Conservation (phyloP, 2,113 vertebrate genomes). For the Dicrurus megarhynchus region DNA sequence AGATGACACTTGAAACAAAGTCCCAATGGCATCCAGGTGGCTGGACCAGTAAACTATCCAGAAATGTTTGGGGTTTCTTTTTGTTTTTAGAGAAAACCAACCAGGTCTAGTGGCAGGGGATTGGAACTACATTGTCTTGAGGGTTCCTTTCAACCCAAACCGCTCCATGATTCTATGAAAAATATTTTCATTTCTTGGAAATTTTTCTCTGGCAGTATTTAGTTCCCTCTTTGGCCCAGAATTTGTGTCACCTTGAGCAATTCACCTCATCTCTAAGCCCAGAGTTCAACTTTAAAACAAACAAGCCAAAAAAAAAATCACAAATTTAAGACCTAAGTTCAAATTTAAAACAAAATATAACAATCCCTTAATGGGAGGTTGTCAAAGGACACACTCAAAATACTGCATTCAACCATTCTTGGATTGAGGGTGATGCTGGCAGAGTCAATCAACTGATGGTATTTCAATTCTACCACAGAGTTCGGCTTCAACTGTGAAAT, state of each 20-base stretch:
- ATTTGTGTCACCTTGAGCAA: background rate
- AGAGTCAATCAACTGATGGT: background rate
- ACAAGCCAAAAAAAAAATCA: too few relatives aligned
- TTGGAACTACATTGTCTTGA: accelerated
- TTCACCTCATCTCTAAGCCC: background rate
- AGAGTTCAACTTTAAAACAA: background rate
- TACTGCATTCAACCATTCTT: accelerated
- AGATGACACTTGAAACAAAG: background rate
- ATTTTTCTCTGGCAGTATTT: background rate
- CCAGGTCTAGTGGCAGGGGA: background rate
- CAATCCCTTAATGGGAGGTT: background rate
- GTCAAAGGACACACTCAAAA: background rate
- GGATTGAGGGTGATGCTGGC: background rate
- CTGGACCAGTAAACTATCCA: background rate
- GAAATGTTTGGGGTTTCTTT: background rate
- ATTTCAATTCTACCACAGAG: background rate
- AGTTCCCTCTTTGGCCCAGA: background rate
- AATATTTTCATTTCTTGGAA: background rate
- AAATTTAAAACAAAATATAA: background rate
- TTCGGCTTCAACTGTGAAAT: background rate
- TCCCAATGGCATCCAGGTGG: background rate
- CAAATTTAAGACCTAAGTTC: background rate
- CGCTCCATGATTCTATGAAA: background rate
- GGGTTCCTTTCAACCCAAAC: background rate
- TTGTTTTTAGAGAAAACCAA: background rate